Percentiles rank a stretch among this genome's conserved stretches.
These are phyloP conservation scores for Mimas tiliae DNA, from an alignment of 2,888 invertebrate genomes.

Conservation along the genomic window DNA sequence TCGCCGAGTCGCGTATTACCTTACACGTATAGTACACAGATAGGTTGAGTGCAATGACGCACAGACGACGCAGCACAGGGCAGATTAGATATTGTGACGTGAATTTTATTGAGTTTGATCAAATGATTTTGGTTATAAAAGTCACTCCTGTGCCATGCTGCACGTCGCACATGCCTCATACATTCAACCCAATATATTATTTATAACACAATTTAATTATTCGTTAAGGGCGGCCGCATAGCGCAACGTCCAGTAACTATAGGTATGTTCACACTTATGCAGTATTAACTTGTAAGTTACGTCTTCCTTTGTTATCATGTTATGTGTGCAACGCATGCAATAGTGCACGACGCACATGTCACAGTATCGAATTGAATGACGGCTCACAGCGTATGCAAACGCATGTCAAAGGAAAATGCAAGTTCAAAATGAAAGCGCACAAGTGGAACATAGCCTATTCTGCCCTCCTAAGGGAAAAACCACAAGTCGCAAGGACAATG, in stretches of 20 bases:
- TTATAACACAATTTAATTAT: not conserved
- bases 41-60: not conserved
- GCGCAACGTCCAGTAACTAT: not conserved
- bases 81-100: not conserved
- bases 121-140: not conserved
- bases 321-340: too few relatives aligned
- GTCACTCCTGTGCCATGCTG: not conserved
- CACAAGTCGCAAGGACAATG: too few relatives aligned
- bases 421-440: too few relatives aligned
- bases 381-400: too few relatives aligned
- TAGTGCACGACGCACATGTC: too few relatives aligned
- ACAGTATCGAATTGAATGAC: too few relatives aligned
- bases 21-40: not conserved
- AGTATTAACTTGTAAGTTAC: not conserved
- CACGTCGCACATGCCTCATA: not conserved
- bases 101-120: too few relatives aligned
- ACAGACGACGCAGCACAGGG: slow-evolving; percentile 27
- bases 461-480: too few relatives aligned
- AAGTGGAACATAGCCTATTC: too few relatives aligned
- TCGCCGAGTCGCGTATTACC: not conserved
- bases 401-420: too few relatives aligned
- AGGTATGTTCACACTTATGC: not conserved
- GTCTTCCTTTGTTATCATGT: too few relatives aligned
- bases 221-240: not conserved
- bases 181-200: not conserved